Conservation (phyloP, 1,140 invertebrate species). For the Chymomyza costata region DNA sequence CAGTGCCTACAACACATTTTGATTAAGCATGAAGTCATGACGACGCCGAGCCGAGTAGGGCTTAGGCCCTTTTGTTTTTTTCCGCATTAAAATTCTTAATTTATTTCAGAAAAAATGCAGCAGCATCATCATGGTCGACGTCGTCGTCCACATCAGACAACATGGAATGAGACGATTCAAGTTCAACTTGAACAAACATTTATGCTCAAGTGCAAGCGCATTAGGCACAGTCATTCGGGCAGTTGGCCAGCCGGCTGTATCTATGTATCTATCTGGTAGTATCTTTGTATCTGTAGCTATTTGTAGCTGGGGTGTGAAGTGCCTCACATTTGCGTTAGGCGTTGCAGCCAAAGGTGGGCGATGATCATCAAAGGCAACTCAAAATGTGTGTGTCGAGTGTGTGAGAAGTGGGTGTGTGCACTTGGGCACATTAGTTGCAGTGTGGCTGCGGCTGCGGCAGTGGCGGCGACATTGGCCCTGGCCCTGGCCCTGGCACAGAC, state of each 20-base stretch:
- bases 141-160: too few species aligned
- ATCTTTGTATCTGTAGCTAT: slow-evolving; percentile 30
- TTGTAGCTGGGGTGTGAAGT: slow-evolving; percentile 55
- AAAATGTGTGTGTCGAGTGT: slow-evolving; percentile 24
- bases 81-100: slow-evolving; percentile 69
- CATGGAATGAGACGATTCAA: background rate
- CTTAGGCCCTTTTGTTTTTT: slow-evolving; percentile 37
- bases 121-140: slow-evolving; percentile 20
- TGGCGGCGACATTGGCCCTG: slow-evolving; percentile 14
- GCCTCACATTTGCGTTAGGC: slow-evolving; percentile 45
- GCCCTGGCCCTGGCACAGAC: slow-evolving; percentile 31
- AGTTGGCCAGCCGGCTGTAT: background rate
- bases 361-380: slow-evolving; percentile 31
- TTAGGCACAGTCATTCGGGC: slow-evolving; percentile 64
- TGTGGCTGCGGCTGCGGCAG: background rate
- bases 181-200: slow-evolving; percentile 49
- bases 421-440: slow-evolving; percentile 8
- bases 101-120: slow-evolving; percentile 51
- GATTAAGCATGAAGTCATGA: slow-evolving; percentile 67
- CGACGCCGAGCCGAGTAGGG: slow-evolving; percentile 30
- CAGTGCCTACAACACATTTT: slow-evolving; percentile 59
- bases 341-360: slow-evolving; percentile 46
- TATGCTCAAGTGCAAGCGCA: slow-evolving; percentile 51
- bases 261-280: too few species aligned
- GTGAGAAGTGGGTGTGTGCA: slow-evolving; percentile 55